These are phyloP conservation scores for Phrynosoma platyrhinos DNA, from an alignment of 2,113 vertebrate species.

Conservation along the genomic window DNA sequence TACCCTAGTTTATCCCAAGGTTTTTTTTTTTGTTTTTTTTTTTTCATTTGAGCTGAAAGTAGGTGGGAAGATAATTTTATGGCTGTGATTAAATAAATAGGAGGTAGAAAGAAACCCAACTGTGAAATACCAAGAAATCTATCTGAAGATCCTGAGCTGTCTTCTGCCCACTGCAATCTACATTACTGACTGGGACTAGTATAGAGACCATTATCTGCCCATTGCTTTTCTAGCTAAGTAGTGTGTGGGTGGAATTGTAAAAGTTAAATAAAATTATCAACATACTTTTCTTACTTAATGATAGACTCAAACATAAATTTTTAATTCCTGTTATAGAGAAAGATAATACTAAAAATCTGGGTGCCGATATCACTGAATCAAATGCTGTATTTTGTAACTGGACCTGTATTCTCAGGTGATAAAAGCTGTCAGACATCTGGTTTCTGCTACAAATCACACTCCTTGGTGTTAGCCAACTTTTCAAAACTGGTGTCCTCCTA, in stretches of 20 bases:
- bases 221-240: not conserved
- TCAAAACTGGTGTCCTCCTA: not conserved
- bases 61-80: too few species aligned
- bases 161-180: too few species aligned
- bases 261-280: not conserved
- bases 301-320: not conserved
- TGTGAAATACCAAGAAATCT: too few species aligned
- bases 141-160: too few species aligned
- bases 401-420: not conserved
- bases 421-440: not conserved
- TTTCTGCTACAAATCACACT: not conserved
- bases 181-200: not conserved
- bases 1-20: too few species aligned
- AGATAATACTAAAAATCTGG: not conserved
- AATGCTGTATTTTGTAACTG: not conserved
- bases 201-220: not conserved
- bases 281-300: not conserved
- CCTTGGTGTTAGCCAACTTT: not conserved
- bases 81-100: too few species aligned
- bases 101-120: too few species aligned
- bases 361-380: not conserved
- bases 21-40: too few species aligned
- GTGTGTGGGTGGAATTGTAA: not conserved
- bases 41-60: too few species aligned
- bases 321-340: not conserved